Evolutionary conservation across 2,113 vertebrate genomes (phyloP).

Genomic region (Corvus hawaiiensis): DNA sequence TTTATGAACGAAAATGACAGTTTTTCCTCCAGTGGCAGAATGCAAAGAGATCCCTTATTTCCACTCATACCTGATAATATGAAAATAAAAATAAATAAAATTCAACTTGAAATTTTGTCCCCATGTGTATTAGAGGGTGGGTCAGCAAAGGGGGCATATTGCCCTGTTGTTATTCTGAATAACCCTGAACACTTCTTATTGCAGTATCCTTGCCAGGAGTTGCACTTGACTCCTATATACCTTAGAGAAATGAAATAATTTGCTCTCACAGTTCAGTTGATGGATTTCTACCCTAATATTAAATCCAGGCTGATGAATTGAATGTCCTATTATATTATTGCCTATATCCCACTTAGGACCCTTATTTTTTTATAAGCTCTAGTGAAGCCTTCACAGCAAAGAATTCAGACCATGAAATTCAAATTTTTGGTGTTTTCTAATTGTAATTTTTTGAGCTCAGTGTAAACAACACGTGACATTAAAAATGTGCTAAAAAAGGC

Average conservation of each 20-base stretch:
- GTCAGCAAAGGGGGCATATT: not conserved
- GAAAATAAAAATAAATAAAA: not conserved
- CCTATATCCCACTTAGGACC: not conserved
- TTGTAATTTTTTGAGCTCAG: not conserved
- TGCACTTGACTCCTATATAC: not conserved
- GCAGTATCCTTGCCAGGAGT: not conserved
- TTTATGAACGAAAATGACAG: not conserved
- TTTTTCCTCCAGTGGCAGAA: not conserved
- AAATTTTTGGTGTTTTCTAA: not conserved
- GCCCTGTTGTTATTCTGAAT: not conserved
- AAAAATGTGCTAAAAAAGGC: not conserved
- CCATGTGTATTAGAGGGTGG: rapidly evolving
- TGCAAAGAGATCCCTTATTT: not conserved
- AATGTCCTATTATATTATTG: not conserved
- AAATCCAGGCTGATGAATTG: not conserved
- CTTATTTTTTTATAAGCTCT: not conserved
- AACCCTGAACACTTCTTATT: not conserved
- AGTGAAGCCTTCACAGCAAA: not conserved
- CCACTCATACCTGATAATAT: not conserved
- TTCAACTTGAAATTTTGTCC: not conserved
- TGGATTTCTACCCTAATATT: not conserved
- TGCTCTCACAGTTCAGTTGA: not conserved
- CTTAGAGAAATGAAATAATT: not conserved
- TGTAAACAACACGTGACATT: not conserved
- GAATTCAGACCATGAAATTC: not conserved